Evolutionary conservation across 2,113 vertebrate genomes (phyloP).

Genomic region (Fulica atra): DNA sequence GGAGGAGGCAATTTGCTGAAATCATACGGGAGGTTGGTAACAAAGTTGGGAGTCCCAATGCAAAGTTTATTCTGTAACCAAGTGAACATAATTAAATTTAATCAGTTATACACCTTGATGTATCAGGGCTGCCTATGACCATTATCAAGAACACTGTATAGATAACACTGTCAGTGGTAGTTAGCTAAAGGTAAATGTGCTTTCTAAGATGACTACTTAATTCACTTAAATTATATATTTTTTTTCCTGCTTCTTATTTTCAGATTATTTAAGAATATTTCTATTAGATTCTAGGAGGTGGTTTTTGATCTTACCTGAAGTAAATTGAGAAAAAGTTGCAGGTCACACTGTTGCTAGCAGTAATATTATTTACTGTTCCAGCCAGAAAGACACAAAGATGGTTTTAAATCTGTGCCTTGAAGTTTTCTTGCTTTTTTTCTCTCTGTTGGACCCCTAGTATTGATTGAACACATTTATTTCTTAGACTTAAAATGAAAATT

Average conservation of each 20-base stretch:
- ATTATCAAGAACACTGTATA: background rate
- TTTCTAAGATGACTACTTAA: background rate
- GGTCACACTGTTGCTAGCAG: background rate
- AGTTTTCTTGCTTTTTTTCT: background rate
- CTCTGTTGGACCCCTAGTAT: background rate
- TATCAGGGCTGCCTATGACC: background rate
- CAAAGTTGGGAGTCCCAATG: background rate
- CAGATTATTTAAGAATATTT: background rate
- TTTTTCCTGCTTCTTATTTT: background rate
- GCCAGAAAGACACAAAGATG: background rate
- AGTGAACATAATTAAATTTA: background rate
- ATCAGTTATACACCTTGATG: background rate
- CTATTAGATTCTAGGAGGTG: background rate
- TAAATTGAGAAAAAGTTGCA: background rate
- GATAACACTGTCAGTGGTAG: background rate
- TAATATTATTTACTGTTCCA: background rate
- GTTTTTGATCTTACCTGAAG: background rate
- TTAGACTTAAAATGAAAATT: conserved; percentile 35
- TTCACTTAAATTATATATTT: background rate
- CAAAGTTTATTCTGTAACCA: background rate
- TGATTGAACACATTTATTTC: conserved; percentile 56
- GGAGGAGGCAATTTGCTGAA: background rate
- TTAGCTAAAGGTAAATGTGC: background rate
- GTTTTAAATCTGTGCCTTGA: background rate
- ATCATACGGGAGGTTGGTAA: background rate